Conservation (phyloP, 2,797 vertebrate genomes). For the Coranthus polyacanthus region DNA sequence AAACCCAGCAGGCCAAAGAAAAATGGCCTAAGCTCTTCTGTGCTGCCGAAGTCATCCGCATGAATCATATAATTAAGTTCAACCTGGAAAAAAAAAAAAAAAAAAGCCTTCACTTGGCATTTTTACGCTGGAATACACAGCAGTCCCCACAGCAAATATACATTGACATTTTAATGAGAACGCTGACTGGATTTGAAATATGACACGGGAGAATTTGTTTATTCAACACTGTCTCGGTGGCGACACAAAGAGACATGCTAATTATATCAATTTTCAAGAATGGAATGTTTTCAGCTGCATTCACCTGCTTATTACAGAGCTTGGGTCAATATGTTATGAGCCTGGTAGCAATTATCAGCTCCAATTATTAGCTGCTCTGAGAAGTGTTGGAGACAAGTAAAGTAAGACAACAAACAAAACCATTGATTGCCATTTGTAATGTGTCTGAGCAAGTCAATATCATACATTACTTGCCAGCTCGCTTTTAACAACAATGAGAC, state of each 20-base stretch:
- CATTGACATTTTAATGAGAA: constrained; percentile 61
- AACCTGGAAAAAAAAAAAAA: constrained; percentile 46
- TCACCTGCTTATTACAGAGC: constrained; percentile 59
- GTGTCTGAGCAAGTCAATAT: constrained; percentile 48
- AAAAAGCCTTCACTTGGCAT: constrained; percentile 5
- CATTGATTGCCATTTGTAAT: constrained; percentile 67
- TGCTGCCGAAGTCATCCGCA: constrained; percentile 18
- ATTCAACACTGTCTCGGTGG: constrained; percentile 37
- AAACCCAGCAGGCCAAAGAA: constrained; percentile 44
- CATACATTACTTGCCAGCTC: constrained; percentile 8
- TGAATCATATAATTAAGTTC: constrained; percentile 58
- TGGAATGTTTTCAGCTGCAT: constrained; percentile 31
- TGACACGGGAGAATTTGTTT: constrained; percentile 52
- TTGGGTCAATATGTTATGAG: constrained; percentile 68
- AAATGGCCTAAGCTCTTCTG: constrained; percentile 31
- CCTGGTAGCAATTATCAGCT: constrained; percentile 68
- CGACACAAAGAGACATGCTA: constrained; percentile 54
- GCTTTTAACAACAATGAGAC: constrained; percentile 9
- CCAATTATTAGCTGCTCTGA: constrained; percentile 62
- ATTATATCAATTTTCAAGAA: constrained; percentile 59
- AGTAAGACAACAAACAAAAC: constrained; percentile 51
- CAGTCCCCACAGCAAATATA: constrained; percentile 16
- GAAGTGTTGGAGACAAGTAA: constrained; percentile 33
- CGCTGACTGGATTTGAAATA: constrained; percentile 52
- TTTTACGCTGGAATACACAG: constrained; percentile 32